These are phyloP conservation scores for Sebastes minor DNA, from an alignment of 2,797 vertebrate species.

Conservation along the genomic window DNA sequence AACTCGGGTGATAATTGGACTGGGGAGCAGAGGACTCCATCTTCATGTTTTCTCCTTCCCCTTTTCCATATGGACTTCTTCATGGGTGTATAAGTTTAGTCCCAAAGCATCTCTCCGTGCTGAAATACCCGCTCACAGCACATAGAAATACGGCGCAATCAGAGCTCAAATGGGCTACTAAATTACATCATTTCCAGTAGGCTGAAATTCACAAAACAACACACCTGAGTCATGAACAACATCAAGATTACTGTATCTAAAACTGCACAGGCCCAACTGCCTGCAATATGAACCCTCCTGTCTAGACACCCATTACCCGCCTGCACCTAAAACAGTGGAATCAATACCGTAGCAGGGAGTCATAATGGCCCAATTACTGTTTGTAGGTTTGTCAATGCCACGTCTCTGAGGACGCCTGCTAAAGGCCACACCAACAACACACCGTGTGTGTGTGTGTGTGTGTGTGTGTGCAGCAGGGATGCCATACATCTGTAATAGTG, in stretches of 20 bases:
- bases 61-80: conserved; percentile 5
- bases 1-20: conserved; percentile 56
- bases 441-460: no score
- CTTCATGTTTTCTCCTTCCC: conserved; percentile 10
- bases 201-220: conserved; percentile 32
- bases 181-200: conserved; percentile 29
- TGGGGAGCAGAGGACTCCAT: conserved; percentile 16
- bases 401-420: conserved; percentile 70
- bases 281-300: conserved; percentile 65
- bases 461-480: conserved; percentile 27
- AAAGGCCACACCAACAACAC: conserved; percentile 66
- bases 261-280: conserved; percentile 18
- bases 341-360: conserved; percentile 77
- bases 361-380: conserved; percentile 83
- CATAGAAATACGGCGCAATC: conserved; percentile 3
- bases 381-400: conserved; percentile 80
- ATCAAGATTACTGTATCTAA: conserved; percentile 53
- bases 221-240: conserved; percentile 52
- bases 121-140: neutral
- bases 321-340: conserved; percentile 75
- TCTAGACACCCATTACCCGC: conserved; percentile 78
- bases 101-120: neutral
- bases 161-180: neutral
- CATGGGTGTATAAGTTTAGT: neutral
- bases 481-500: conserved; percentile 51